These are phyloP conservation scores for Bostrychus sinensis DNA, from an alignment of 2,113 vertebrate species.

Conservation along the genomic window DNA sequence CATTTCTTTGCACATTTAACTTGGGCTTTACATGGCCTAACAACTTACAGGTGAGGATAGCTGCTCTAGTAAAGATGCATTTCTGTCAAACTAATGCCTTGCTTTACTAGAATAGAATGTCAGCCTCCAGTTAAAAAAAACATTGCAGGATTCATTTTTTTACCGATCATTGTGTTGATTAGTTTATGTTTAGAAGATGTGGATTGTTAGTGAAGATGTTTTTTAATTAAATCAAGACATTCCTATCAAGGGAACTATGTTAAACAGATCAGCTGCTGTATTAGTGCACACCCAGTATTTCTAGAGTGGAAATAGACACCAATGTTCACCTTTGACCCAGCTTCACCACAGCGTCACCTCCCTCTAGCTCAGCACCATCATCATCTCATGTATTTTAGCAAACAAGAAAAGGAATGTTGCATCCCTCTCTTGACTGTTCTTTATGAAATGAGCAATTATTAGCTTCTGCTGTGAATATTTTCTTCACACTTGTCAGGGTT, in stretches of 20 bases:
- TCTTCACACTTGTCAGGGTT: constrained; percentile 41
- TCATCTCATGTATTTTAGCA: constrained; percentile 81
- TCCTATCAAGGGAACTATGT: constrained; percentile 91
- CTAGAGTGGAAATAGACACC: constrained; percentile 85
- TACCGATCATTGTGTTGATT: constrained; percentile 92
- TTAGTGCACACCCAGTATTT: constrained; percentile 88
- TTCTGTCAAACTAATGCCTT: constrained; percentile 86
- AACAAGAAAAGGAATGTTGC: constrained; percentile 89
- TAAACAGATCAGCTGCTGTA: constrained; percentile 95
- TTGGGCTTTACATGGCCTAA: constrained; percentile 87
- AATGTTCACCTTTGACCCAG: constrained; percentile 80
- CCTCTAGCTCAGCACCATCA: constrained; percentile 59
- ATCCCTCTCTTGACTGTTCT: constrained; percentile 89
- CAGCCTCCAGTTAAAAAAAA: constrained; percentile 83
- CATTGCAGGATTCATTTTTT: constrained; percentile 93
- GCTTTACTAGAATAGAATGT: constrained; percentile 94
- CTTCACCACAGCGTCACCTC: constrained; percentile 60
- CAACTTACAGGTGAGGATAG: constrained; percentile 94
- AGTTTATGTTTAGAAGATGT: constrained; percentile 94
- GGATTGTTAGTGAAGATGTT: constrained; percentile 83
- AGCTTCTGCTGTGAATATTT: constrained; percentile 58
- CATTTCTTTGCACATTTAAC: constrained; percentile 99
- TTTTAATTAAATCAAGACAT: constrained; percentile 93
- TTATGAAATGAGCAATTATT: constrained; percentile 64
- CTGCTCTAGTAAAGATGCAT: constrained; percentile 94